Evolutionary conservation across 35 echinoderm and acorn worm genomes (phyloP).

Genomic region (Ophioderma brevispina): DNA sequence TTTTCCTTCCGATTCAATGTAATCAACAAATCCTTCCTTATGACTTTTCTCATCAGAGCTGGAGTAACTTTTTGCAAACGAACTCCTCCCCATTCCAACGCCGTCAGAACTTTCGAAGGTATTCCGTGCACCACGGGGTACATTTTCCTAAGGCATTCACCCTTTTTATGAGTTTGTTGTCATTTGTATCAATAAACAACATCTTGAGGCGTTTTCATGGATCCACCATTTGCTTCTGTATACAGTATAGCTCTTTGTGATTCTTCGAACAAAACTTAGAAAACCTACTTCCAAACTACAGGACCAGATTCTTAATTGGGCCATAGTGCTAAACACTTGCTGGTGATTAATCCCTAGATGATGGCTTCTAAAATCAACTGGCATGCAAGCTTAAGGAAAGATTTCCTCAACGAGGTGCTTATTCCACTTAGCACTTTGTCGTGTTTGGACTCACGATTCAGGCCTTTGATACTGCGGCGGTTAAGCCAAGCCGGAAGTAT

Average conservation of each 20-base stretch:
- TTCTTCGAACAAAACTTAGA: conserved; percentile 47
- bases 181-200: conserved; percentile 11
- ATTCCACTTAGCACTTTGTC: conserved; percentile 82
- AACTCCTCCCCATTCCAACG: neutral
- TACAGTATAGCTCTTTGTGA: conserved; percentile 26
- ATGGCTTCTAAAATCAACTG: conserved; percentile 20
- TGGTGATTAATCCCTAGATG: neutral
- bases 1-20: conserved; percentile 39
- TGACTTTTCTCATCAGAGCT: neutral
- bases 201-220: neutral
- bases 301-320: conserved; percentile 12
- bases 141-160: neutral
- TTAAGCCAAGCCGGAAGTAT: conserved; percentile 84
- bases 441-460: conserved; percentile 61
- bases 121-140: conserved; percentile 9
- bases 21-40: conserved; percentile 17
- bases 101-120: neutral
- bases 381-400: conserved; percentile 64
- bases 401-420: conserved; percentile 57
- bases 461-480: conserved; percentile 77
- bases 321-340: conserved; percentile 70
- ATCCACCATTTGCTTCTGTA: conserved; percentile 23
- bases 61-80: conserved; percentile 20
- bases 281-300: conserved; percentile 43
- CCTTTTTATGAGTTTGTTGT: conserved; percentile 9